Base-by-base conservation (phyloP, 1,140 invertebrate species). In the Teleopsis dalmanni region DNA sequence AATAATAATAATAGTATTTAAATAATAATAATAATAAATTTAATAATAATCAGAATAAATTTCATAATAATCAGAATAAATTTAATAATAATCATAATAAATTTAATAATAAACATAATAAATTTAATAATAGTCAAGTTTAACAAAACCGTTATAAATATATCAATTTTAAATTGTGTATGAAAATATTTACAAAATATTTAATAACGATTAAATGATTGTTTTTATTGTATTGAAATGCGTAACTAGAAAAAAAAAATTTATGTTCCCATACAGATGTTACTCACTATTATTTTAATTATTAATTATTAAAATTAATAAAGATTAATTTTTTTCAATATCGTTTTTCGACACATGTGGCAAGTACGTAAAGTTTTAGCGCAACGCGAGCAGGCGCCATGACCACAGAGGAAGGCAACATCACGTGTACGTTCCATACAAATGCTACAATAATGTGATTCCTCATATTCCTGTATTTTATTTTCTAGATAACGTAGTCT, bases 291-390 rank as follows among this genome's bases (percentile, higher is more conserved):
- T 31, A 9, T 9, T 9, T 31, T 9, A 31, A 9, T 9, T 9
- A 31, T 31, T 31, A 9, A 31, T 31, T 31, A 31, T 31, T n/a
- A 11, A 9, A 33, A 14, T 40, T 75, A 85, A 65, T 85, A 86
- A 23, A 93, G 76, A 72, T 88, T 89, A 55, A 94, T 94, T 67
- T 90, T 92, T 65, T 88, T 87, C 13, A 83, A 81, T 61, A 95
- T 93, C 7, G 83, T 81, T 72, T 90, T 87, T 27, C 91, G 78
- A 74, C 91, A 95, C 88, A 95, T 94, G 73, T 94, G 91, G 75
- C 91, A 95, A 7, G 80, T 87, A 60, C 81, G 82, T 2, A 95
- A 72, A 2, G 88, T 85, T 46, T 85, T 80, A 1, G 88, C 82
- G 63, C 91, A 95, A 41, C 81, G 78, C 25, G 83, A 81, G 73